These are phyloP conservation scores for Abramis brama DNA, from an alignment of 2,113 vertebrate genomes.

Conservation along the genomic window DNA sequence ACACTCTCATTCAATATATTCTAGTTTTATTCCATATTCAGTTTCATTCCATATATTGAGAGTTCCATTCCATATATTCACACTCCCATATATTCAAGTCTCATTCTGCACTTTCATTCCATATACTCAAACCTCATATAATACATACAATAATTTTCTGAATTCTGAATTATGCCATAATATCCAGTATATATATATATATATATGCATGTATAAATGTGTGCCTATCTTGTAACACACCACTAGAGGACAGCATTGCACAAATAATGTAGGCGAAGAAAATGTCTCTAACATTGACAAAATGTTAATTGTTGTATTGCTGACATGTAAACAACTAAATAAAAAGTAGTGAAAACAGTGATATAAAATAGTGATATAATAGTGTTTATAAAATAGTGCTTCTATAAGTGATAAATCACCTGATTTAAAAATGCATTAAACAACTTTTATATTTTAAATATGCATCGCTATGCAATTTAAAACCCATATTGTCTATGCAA, in stretches of 20 bases:
- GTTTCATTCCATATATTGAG: no score
- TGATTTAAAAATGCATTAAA: not conserved
- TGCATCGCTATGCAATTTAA: not conserved
- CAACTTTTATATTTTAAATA: not conserved
- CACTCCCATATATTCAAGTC: no score
- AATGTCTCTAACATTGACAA: not conserved
- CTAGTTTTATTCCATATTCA: no score
- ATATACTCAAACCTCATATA: no score
- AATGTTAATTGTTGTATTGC: not conserved
- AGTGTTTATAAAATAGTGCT: not conserved
- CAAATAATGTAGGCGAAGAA: not conserved
- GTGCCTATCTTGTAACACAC: not conserved
- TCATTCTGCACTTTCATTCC: no score
- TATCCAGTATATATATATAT: no score
- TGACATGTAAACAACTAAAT: not conserved
- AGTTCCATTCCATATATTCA: no score
- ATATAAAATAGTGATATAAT: no score
- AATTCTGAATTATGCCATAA: no score
- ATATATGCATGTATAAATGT: no score
- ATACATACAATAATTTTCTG: no score
- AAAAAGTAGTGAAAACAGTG: not conserved
- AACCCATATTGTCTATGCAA: not conserved
- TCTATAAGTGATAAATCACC: not conserved
- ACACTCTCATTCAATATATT: no score
- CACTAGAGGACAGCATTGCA: slow-evolving; percentile 4